Evolutionary conservation across 2,888 invertebrate species (phyloP), one percentile per base, ranked within the genome.

Genomic region (Brachyptera risi): DNA sequence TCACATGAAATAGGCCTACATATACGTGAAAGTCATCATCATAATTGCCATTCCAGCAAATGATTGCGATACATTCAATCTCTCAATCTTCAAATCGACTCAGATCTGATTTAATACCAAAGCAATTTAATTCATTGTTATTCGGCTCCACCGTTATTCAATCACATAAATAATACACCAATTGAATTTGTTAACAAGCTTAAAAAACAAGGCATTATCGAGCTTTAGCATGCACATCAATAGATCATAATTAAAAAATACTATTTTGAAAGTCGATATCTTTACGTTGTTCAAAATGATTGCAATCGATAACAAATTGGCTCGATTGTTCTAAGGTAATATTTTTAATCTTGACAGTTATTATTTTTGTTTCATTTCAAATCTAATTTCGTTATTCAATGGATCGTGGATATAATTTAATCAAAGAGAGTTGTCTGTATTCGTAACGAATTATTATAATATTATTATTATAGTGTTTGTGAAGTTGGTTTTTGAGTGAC

Each of bases 341-440:
- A 24, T 47, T 23, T 21, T 23, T 11, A 47, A 13, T 13, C 24
- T 3, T 47, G 47, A 47, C 47, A 47, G 47, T n/a, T 24, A 47
- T 24, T 23, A 24, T n/a, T n/a, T n/a, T 47, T 15, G 47, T 47
- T 47, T 13, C n/a, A 47, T 24, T 47, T 47, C 24, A 21, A 24
- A 24, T 47, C n/a, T n/a, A n/a, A n/a, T n/a, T n/a, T n/a, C n/a
- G 23, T 47, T 47, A 47, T 47, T 47, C 47, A 47, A 47, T 47
- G 23, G 42, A 21, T 21, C 24, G n/a, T n/a, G 23, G n/a, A 23
- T 24, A 47, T 24, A 47, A 24, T 47, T 24, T 21, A 47, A 47
- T 24, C 9, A 24, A 19, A 42, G 21, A 15, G 19, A 3, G 13
- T n/a, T 4, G 38, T 17, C 38, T 38, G 17, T 38, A n/a, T 40